Percentiles rank a stretch among this genome's conserved stretches.
Evolutionary conservation across 2,888 invertebrate species (phyloP).

Genomic region (Brachycybe producta): DNA sequence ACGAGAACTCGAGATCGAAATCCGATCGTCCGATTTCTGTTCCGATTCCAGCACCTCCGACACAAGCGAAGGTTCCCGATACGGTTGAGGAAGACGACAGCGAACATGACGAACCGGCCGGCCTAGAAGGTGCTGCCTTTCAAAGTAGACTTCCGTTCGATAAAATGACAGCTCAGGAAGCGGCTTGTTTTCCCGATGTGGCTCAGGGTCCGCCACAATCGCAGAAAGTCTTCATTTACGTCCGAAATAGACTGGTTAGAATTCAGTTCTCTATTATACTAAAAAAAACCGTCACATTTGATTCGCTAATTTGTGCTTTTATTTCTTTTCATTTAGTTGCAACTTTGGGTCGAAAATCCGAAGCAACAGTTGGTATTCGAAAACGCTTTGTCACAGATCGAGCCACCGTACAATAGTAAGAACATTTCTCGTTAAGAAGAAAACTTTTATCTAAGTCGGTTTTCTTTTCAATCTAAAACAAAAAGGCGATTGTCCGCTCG

Average conservation of each 20-base stretch:
- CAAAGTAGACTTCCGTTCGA: slow-evolving; percentile 88
- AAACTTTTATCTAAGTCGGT: background rate
- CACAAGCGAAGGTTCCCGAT: slow-evolving; percentile 18
- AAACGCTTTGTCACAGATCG: slow-evolving; percentile 61
- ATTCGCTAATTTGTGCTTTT: background rate
- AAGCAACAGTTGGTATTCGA: slow-evolving; percentile 78
- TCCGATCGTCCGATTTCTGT: slow-evolving; percentile 23
- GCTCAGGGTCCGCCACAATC: slow-evolving; percentile 66
- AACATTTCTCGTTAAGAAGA: slow-evolving; percentile 11
- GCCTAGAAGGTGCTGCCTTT: slow-evolving; percentile 83
- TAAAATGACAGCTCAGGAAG: slow-evolving; percentile 86
- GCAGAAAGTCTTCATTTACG: slow-evolving; percentile 77
- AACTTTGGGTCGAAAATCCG: slow-evolving; percentile 92
- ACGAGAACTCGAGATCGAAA: slow-evolving; percentile 21
- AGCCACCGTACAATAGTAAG: slow-evolving; percentile 73
- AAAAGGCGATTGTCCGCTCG: slow-evolving; percentile 58
- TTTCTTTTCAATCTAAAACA: background rate
- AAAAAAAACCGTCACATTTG: background rate
- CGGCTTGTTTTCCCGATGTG: slow-evolving; percentile 84
- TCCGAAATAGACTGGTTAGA: slow-evolving; percentile 66
- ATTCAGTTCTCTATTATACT: background rate
- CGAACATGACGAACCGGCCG: slow-evolving; percentile 43
- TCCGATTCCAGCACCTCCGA: background rate
- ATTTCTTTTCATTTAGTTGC: slow-evolving; percentile 43
- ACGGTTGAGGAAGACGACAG: slow-evolving; percentile 36